Evolutionary conservation across 1,140 invertebrate genomes (phyloP).

Genomic region (Magallana angulata): DNA sequence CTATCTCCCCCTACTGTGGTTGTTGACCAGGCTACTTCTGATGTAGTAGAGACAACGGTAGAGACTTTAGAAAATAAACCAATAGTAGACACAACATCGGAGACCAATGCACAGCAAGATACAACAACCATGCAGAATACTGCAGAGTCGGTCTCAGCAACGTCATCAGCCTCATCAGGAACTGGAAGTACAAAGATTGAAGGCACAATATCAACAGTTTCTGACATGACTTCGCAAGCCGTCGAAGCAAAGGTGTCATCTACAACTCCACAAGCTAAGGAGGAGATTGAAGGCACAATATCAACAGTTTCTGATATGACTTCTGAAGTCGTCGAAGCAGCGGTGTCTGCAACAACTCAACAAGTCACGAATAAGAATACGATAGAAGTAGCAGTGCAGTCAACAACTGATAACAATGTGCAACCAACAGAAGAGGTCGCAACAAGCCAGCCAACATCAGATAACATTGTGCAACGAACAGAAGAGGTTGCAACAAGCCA

Average conservation of each 20-base stretch:
- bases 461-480: neutral
- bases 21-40: neutral
- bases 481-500: neutral
- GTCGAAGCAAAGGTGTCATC: neutral
- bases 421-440: neutral
- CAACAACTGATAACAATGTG: neutral
- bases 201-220: neutral
- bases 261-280: too few species aligned
- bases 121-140: neutral
- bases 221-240: neutral
- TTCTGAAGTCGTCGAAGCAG: neutral
- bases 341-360: neutral
- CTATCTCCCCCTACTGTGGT: neutral
- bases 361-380: neutral
- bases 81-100: neutral
- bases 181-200: neutral
- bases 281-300: neutral
- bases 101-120: neutral
- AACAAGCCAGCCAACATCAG: neutral
- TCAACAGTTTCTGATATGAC: neutral
- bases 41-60: neutral
- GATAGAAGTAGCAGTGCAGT: neutral
- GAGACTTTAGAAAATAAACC: neutral
- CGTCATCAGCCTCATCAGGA: neutral
- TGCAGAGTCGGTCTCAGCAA: neutral